Evolutionary conservation across 2,888 invertebrate genomes (phyloP).

Genomic region (Amaurobius ferox): DNA sequence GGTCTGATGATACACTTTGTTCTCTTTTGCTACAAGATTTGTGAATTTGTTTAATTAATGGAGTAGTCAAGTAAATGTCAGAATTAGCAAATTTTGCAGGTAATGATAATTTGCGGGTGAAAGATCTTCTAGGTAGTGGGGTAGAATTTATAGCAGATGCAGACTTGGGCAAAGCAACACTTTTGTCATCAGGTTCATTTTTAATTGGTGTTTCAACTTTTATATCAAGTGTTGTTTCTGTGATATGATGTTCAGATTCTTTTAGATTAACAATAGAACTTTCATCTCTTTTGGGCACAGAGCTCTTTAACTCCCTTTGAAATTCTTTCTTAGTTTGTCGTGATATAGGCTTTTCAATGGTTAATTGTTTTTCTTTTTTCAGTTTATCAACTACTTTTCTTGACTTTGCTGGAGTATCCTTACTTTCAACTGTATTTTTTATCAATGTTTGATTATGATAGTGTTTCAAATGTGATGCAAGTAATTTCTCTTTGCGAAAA

Average conservation of each 20-base stretch:
- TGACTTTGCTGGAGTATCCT: background rate
- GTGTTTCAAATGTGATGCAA: conserved; percentile 96
- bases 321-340: background rate
- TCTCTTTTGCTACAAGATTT: conserved; percentile 6
- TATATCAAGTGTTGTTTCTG: background rate
- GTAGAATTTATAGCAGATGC: background rate
- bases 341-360: too few species aligned
- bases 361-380: background rate
- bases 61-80: conserved; percentile 56
- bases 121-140: conserved; percentile 20
- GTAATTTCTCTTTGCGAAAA: conserved; percentile 91
- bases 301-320: background rate
- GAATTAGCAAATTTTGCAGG: conserved; percentile 64
- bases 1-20: background rate
- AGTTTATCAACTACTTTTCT: background rate
- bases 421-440: background rate
- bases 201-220: background rate
- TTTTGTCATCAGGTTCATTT: background rate
- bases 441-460: conserved; percentile 80
- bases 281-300: background rate
- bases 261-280: background rate
- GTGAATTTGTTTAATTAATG: conserved; percentile 44
- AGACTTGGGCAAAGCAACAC: background rate
- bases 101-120: conserved; percentile 45
- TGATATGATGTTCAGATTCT: too few species aligned